Percentiles rank a stretch among this genome's conserved stretches.
Conservation (phyloP, 2,888 invertebrate species). For the Apoda limacodes region DNA sequence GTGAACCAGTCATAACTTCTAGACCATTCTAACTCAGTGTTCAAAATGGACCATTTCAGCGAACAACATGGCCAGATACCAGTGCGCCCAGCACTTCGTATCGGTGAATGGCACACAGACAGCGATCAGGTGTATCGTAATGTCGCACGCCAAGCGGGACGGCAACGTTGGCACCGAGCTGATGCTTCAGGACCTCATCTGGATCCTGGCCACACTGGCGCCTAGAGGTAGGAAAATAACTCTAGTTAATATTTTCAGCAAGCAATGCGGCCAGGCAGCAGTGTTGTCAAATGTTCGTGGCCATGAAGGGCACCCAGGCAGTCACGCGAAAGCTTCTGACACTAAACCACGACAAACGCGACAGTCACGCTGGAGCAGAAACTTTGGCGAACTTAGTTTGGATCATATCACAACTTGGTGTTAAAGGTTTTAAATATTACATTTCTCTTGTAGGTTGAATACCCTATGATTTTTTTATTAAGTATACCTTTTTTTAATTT, state of each 20-base stretch:
- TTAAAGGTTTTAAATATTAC: constrained; percentile 43
- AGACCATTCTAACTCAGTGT: constrained; percentile 18
- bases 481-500: no score
- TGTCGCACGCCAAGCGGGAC: constrained; percentile 63
- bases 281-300: constrained; percentile 59
- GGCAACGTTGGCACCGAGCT: constrained; percentile 60
- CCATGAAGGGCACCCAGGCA: constrained; percentile 60
- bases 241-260: constrained; percentile 40
- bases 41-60: constrained; percentile 49
- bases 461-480: neutral
- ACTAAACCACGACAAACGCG: constrained; percentile 57
- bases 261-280: constrained; percentile 51
- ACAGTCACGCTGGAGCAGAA: constrained; percentile 49
- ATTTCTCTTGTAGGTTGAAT: constrained; percentile 7
- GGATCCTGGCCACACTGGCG: constrained; percentile 71
- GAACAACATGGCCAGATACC: constrained; percentile 59
- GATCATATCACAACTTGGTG: constrained; percentile 66
- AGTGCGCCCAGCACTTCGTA: constrained; percentile 65
- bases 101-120: constrained; percentile 67
- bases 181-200: constrained; percentile 69
- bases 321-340: constrained; percentile 58
- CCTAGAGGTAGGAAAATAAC: constrained; percentile 54
- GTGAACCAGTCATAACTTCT: no score
- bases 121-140: constrained; percentile 65
- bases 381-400: constrained; percentile 64